Percentiles rank a stretch among this genome's conserved stretches.
Conservation (phyloP, 2,113 vertebrate species). For the Eulemur rufifrons region DNA sequence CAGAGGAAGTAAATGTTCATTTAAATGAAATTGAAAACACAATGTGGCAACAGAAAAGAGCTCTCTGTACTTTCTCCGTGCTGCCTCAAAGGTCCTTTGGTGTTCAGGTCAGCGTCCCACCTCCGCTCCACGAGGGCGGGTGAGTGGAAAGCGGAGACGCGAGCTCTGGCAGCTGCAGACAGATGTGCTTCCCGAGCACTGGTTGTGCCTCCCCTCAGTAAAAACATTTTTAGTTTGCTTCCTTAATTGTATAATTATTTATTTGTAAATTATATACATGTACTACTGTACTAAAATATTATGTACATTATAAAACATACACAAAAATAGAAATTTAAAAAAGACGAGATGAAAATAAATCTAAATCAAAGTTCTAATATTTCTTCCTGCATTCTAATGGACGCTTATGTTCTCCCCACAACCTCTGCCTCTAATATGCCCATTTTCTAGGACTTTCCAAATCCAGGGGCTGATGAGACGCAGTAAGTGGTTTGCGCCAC, state of each 20-base stretch:
- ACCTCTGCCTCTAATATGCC: not conserved
- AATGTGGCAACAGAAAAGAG: not conserved
- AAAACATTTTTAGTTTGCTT: slow-evolving; percentile 69
- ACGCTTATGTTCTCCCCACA: not conserved
- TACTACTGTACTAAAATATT: slow-evolving; percentile 79
- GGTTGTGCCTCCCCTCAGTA: slow-evolving; percentile 44
- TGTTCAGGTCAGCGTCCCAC: not conserved
- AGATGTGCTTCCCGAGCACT: slow-evolving; percentile 37
- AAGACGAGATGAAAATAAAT: slow-evolving; percentile 78
- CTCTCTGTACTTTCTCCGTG: not conserved
- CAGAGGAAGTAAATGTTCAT: slow-evolving; percentile 43
- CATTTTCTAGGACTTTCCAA: slow-evolving; percentile 23
- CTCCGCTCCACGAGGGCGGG: not conserved
- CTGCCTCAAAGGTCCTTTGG: slow-evolving; percentile 34
- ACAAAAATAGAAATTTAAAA: slow-evolving; percentile 77
- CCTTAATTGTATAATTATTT: slow-evolving; percentile 79
- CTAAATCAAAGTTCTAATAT: slow-evolving; percentile 72
- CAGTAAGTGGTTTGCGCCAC: not conserved
- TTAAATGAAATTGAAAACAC: slow-evolving; percentile 48
- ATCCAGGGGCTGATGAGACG: not conserved
- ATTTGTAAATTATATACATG: slow-evolving; percentile 82
- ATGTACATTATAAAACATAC: slow-evolving; percentile 78
- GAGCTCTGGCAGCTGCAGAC: not conserved
- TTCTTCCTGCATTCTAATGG: slow-evolving; percentile 54
- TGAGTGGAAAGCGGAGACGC: not conserved